These are phyloP conservation scores for Xiphorhynchus elegans DNA, from an alignment of 2,113 vertebrate species.

Conservation along the genomic window DNA sequence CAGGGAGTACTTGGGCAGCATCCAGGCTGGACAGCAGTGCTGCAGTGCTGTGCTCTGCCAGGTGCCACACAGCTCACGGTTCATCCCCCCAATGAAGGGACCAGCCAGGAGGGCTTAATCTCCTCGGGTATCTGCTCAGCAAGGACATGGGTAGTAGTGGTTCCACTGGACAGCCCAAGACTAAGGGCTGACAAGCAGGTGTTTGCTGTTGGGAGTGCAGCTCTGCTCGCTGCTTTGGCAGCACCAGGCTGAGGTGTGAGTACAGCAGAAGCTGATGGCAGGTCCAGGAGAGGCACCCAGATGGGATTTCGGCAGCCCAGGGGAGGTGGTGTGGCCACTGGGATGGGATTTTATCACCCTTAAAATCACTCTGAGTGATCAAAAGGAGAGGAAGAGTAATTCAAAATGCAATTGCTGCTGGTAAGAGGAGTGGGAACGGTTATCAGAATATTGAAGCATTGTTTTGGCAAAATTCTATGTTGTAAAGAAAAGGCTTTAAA, in stretches of 20 bases:
- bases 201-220: fast-evolving
- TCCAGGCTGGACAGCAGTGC: not conserved
- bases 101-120: not conserved
- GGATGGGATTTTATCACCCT: not conserved
- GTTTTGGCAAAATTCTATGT: not conserved
- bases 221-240: not conserved
- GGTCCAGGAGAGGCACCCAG: not conserved
- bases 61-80: not conserved
- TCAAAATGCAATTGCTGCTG: not conserved
- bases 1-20: not conserved
- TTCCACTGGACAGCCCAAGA: not conserved
- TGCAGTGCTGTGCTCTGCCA: not conserved
- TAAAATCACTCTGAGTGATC: not conserved
- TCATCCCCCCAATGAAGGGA: not conserved
- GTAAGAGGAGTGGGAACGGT: not conserved
- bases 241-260: not conserved
- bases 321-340: not conserved
- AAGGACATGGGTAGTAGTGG: fast-evolving
- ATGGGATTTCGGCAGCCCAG: fast-evolving
- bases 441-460: not conserved
- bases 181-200: not conserved
- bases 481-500: slow-evolving; percentile 8
- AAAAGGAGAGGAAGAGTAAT: not conserved
- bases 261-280: not conserved
- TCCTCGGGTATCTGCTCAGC: not conserved